Evolutionary conservation across 2,113 vertebrate species (phyloP), one percentile per base, ranked within the genome.

Genomic region (Tiliqua scincoides): DNA sequence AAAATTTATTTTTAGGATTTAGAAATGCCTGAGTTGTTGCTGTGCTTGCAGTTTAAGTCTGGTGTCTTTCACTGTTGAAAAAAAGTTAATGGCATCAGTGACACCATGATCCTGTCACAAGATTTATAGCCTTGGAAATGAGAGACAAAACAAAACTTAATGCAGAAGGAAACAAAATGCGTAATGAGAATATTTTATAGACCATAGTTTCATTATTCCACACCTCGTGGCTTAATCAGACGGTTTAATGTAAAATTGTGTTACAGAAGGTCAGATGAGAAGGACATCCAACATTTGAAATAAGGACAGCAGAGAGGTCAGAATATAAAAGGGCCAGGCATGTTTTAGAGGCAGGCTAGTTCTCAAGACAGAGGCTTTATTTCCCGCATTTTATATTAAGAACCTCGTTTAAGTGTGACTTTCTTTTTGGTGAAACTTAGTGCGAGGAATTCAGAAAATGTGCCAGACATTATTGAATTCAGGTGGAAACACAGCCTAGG

Each of bases 301-400:
- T 1, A 17, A 48, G 84, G 68, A 86, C 37, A 70, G 73, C 59
- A 54, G 74, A 79, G 57, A 82, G 76, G 57, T 63, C 89, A 84
- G 12, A 43, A 6, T 80, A 3, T 21, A 70, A 88, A 81, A 82
- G 72, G 32, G 65, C 3, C 0, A 76, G n/a, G 30, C 68, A 84
- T 73, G 32, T 84, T 89, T 90, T 88, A 83, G 43, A 81, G 73
- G 32, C 0, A 73, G 83, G 35, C 2, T 73, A 57, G 57, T 18
- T 87, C 2, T 0, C 20, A 81, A 68, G 67, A 82, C 72, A 78
- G 68, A 25, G 0, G 0, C n/a, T 15, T 63, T 86, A 76, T 91
- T 93, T 93, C 86, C 4, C 73, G 87, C 52, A 61, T 54, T 77
- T 85, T 85, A 83, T 86, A 14, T 83, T 86, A 83, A 87, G 86